Evolutionary conservation across 2,888 invertebrate species (phyloP).

Genomic region (Ochropacha duplaris): DNA sequence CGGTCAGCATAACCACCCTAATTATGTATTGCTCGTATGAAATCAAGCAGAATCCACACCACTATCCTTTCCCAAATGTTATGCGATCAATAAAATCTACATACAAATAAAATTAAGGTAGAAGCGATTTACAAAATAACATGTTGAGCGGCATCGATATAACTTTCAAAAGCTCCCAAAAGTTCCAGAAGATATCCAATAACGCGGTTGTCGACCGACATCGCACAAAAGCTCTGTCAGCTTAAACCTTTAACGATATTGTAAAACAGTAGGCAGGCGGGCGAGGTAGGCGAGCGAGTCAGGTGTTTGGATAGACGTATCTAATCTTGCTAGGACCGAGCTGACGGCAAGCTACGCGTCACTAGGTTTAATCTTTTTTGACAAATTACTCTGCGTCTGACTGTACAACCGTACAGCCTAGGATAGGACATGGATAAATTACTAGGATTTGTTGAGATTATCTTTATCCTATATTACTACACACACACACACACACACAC

Average conservation of each 20-base stretch:
- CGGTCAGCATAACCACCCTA: too few relatives aligned
- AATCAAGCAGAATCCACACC: too few relatives aligned
- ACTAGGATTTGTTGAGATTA: too few relatives aligned
- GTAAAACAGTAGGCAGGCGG: slow-evolving; percentile 4
- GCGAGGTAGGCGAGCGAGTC: too few relatives aligned
- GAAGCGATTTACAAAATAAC: not conserved
- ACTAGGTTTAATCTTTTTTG: slow-evolving; percentile 31
- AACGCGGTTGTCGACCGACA: slow-evolving; percentile 6
- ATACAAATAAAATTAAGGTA: not conserved
- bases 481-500: too few relatives aligned
- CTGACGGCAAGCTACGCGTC: not conserved
- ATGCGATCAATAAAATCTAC: too few relatives aligned
- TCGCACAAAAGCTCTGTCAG: not conserved
- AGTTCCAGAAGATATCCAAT: slow-evolving; percentile 6
- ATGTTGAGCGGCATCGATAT: not conserved
- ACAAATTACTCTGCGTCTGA: slow-evolving; percentile 30
- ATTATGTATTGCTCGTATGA: too few relatives aligned
- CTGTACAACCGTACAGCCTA: not conserved
- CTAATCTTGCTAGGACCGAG: slow-evolving; percentile 20
- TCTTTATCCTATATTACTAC: too few relatives aligned
- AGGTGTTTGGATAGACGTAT: slow-evolving; percentile 13
- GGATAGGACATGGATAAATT: not conserved
- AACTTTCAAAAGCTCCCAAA: not conserved
- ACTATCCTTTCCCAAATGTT: too few relatives aligned
- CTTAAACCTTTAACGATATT: slow-evolving; percentile 3